Percentiles rank a stretch among this genome's conserved stretches.
Evolutionary conservation across 2,113 vertebrate genomes (phyloP).

Genomic region (Montifringilla adamsi): DNA sequence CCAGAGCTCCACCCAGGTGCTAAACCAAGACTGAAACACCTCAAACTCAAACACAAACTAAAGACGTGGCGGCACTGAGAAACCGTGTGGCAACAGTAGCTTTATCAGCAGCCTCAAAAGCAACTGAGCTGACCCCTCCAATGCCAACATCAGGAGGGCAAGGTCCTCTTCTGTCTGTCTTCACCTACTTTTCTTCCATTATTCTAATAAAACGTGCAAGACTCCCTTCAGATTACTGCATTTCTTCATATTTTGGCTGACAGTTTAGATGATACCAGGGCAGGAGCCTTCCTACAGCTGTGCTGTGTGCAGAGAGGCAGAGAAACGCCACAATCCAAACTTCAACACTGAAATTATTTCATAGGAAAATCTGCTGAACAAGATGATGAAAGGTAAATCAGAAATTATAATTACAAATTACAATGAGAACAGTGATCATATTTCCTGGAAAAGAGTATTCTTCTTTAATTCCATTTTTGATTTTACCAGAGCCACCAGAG

Average conservation of each 20-base stretch:
- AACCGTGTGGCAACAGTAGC: not conserved
- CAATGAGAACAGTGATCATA: not conserved
- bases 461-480: not conserved
- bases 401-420: not conserved
- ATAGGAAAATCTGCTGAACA: not conserved
- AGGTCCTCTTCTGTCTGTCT: not conserved
- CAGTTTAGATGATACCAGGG: not conserved
- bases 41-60: not conserved
- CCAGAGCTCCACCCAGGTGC: not conserved
- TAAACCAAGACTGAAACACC: not conserved
- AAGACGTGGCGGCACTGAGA: fast-evolving
- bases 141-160: fast-evolving
- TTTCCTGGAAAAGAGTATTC: not conserved
- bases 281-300: not conserved
- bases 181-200: not conserved
- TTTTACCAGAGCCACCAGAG: not conserved
- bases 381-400: not conserved
- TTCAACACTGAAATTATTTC: not conserved
- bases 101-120: not conserved
- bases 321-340: not conserved
- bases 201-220: not conserved
- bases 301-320: not conserved
- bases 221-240: not conserved
- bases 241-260: not conserved
- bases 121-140: not conserved